These are phyloP conservation scores for Sylvietta virens DNA, from an alignment of 2,113 vertebrate genomes.

Conservation along the genomic window DNA sequence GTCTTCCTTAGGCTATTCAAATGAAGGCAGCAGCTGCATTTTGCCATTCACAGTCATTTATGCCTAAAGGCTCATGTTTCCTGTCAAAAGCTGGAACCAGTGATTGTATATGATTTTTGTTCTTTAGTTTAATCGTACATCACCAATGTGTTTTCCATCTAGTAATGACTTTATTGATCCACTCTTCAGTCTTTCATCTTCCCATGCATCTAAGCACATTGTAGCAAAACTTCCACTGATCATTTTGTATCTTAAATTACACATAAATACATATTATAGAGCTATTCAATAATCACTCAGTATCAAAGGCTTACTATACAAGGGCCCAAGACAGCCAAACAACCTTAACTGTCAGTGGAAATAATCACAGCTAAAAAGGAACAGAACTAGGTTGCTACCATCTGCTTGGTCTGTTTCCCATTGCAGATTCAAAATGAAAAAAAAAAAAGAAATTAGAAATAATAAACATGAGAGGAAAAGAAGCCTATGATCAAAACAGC, in stretches of 20 bases:
- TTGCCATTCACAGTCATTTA: conserved; percentile 41
- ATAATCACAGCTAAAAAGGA: background rate
- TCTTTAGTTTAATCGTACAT: conserved; percentile 16
- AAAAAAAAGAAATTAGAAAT: background rate
- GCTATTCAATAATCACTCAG: background rate
- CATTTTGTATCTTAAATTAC: conserved; percentile 2
- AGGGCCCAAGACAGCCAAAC: background rate
- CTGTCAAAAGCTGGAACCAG: conserved; percentile 50
- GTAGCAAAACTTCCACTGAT: conserved; percentile 2
- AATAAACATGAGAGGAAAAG: background rate
- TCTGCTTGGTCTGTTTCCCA: background rate
- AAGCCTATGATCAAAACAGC: background rate
- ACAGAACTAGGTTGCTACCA: background rate
- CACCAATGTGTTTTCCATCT: conserved; percentile 23
- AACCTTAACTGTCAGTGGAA: background rate
- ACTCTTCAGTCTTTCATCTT: conserved; percentile 2
- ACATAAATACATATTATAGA: background rate
- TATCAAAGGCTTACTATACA: background rate
- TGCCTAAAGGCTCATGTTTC: conserved; percentile 49
- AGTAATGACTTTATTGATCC: conserved; percentile 51
- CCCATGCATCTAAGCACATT: background rate
- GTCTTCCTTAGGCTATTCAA: conserved; percentile 44
- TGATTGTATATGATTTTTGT: conserved; percentile 34
- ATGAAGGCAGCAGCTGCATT: conserved; percentile 55
- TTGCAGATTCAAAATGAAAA: background rate